Evolutionary conservation across 2,113 vertebrate species (phyloP), one percentile per base, ranked within the genome.

Genomic region (Chamaetylas fuelleborni): DNA sequence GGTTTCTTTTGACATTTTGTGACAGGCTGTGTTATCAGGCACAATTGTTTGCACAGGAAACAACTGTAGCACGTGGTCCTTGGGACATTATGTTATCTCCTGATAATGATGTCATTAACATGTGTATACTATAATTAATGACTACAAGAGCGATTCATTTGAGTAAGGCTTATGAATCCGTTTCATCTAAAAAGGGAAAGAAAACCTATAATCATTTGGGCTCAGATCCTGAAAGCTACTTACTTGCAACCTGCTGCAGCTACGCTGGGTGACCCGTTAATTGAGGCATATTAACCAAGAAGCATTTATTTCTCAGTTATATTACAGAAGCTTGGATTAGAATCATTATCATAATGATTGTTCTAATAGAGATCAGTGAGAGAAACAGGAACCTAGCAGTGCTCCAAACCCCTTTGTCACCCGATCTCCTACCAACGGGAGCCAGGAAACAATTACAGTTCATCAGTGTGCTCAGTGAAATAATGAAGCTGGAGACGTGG

Each of bases 91-190:
- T 95, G 90, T 95, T 93, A 97, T 97, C 94, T 96, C 65, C 89
- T 90, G 92, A 94, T 96, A 97, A 96, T 94, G 95, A 96, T 94
- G 96, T 95, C 93, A 96, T 96, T 97, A 97, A 96, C 93, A 97
- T 92, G 95, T 89, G 90, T 96, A 97, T 95, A 89, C 95, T 97
- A 80, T 96, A 96, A 97, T 97, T 97, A 97, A 96, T 96, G 94
- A 97, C 81, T 93, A 26, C 78, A 79, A 92, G 74, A 95, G 83
- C 12, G 53, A 95, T 94, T 96, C 87, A 93, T 95, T 94, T 93
- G 92, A 91, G 69, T 72, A 91, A 88, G 82, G 92, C 95, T 90
- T 84, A 90, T 93, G 93, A 95, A 96, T 96, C 81, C 81, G 95
- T 97, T 96, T 96, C 88, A 92, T 93, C 92, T 92, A 92, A 94